These are phyloP conservation scores for Drosophila sturtevanti DNA, from an alignment of 1,140 invertebrate genomes.

Conservation along the genomic window DNA sequence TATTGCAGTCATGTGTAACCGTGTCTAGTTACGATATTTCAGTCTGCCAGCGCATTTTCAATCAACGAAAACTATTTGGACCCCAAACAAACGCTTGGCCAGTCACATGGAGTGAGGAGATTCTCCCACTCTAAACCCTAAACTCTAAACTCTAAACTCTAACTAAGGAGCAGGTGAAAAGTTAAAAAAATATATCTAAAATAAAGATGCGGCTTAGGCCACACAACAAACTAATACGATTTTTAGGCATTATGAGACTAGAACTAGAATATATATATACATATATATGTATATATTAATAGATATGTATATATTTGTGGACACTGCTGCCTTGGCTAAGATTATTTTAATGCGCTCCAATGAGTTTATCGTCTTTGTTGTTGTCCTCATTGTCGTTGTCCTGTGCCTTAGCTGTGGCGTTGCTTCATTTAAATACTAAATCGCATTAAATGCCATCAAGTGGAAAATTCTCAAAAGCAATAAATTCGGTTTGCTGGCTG, in stretches of 20 bases:
- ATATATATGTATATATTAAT: neutral
- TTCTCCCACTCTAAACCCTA: too few relatives aligned
- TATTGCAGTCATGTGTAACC: conserved; percentile 68
- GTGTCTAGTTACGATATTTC: conserved; percentile 43
- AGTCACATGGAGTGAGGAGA: conserved; percentile 15
- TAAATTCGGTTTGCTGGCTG: conserved; percentile 68
- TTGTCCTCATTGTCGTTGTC: conserved; percentile 41
- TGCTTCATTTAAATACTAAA: conserved; percentile 81
- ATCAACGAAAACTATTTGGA: conserved; percentile 57
- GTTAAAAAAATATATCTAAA: too few relatives aligned
- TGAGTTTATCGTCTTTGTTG: conserved; percentile 77
- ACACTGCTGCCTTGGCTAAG: conserved; percentile 43
- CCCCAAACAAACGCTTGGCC: conserved; percentile 11
- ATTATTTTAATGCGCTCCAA: conserved; percentile 78
- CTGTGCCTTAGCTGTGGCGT: conserved; percentile 17
- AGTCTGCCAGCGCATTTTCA: conserved; percentile 29
- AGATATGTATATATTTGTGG: conserved; percentile 19
- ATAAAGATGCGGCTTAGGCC: neutral
- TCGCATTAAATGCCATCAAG: conserved; percentile 81
- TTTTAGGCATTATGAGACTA: neutral
- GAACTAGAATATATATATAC: too few relatives aligned
- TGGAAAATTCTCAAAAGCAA: conserved; percentile 81
- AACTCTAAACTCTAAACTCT: neutral
- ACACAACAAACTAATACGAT: neutral
- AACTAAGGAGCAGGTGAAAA: neutral